Percentiles rank a stretch among this genome's conserved stretches.
phyloP scores from a whole-genome alignment of 2,888 invertebrate genomes.

The Drosophila subquinaria region DNA sequence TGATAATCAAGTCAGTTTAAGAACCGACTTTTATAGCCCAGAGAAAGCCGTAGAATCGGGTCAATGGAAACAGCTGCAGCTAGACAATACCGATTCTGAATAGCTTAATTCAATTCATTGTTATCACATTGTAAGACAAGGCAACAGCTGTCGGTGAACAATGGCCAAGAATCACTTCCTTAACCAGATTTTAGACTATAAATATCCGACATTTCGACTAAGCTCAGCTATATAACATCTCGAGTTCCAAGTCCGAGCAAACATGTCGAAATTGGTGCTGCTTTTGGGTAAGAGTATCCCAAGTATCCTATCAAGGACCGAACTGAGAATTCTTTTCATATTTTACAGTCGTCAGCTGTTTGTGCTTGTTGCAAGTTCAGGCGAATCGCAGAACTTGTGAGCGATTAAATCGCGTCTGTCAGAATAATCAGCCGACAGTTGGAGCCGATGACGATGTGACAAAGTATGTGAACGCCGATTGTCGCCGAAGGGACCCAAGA shows the following conservation, averaged over 20 bases:
- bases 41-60: neutral
- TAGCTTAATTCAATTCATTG: neutral
- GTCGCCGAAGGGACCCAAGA: constrained; percentile 7
- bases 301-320: neutral
- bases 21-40: constrained; percentile 38
- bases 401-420: constrained; percentile 25
- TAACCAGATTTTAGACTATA: constrained; percentile 27
- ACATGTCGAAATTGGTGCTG: constrained; percentile 56
- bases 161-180: constrained; percentile 14
- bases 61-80: constrained; percentile 19
- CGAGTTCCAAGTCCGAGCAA: neutral
- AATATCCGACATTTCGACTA: constrained; percentile 9
- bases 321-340: neutral
- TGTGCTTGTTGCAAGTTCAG: constrained; percentile 42
- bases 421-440: constrained; percentile 1
- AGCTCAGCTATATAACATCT: constrained; percentile 6
- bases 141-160: constrained; percentile 20
- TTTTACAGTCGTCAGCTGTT: constrained; percentile 35
- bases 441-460: constrained; percentile 52
- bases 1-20: constrained; percentile 3
- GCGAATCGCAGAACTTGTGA: constrained; percentile 36
- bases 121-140: neutral
- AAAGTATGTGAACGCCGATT: constrained; percentile 40
- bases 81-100: constrained; percentile 4
- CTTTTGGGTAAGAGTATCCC: constrained; percentile 50